Evolutionary conservation across 2,888 invertebrate species (phyloP).

Genomic region (Diabrotica balteata): DNA sequence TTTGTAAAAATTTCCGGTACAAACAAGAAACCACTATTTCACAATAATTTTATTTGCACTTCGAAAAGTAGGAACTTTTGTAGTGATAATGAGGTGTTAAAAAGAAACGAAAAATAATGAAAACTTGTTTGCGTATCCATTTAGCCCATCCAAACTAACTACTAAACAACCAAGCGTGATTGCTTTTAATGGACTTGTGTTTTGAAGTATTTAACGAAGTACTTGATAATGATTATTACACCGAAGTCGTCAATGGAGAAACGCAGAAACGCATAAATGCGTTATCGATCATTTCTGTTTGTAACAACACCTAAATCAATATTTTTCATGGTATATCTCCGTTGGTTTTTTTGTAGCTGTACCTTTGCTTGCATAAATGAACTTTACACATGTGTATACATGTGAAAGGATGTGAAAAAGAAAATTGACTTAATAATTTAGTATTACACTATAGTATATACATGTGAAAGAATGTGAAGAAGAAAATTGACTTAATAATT

Average conservation of each 20-base stretch:
- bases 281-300: slow-evolving; percentile 13
- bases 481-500: too few relatives aligned
- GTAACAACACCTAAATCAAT: slow-evolving; percentile 17
- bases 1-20: neutral
- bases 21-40: neutral
- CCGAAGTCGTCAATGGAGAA: slow-evolving; percentile 9
- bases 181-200: slow-evolving; percentile 22
- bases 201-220: slow-evolving; percentile 19
- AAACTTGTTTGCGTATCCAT: slow-evolving; percentile 26
- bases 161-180: slow-evolving; percentile 21
- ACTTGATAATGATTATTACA: slow-evolving; percentile 23
- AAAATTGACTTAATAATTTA: too few relatives aligned
- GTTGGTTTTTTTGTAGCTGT: neutral
- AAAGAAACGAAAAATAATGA: slow-evolving; percentile 33
- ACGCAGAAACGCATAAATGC: slow-evolving; percentile 15
- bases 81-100: slow-evolving; percentile 32
- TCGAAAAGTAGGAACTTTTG: slow-evolving; percentile 23
- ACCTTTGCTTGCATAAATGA: too few relatives aligned
- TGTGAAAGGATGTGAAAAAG: too few relatives aligned
- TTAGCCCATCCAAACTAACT: slow-evolving; percentile 22
- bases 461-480: too few relatives aligned
- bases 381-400: too few relatives aligned
- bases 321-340: neutral
- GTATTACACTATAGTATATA: too few relatives aligned
- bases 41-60: neutral